Evolutionary conservation across 2,888 invertebrate genomes (phyloP).

Genomic region (Lampropteryx suffumata): DNA sequence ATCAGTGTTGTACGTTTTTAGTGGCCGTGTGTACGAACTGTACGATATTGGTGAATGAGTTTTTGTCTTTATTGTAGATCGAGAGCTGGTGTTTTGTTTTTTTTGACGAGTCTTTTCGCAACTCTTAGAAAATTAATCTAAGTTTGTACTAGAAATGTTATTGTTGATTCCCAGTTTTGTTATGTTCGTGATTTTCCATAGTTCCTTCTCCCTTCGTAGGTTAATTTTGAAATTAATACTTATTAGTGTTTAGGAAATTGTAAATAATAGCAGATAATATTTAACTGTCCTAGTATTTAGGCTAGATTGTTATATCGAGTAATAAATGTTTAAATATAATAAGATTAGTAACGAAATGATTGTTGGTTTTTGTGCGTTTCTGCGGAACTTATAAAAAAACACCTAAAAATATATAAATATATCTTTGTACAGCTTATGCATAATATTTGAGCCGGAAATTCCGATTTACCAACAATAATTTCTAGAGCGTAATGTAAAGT

Average conservation of each 20-base stretch:
- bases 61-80: neutral
- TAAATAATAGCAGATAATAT: conserved; percentile 32
- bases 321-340: conserved; percentile 14
- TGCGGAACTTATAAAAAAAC: conserved; percentile 5
- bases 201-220: conserved; percentile 62
- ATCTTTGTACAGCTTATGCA: no score
- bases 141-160: conserved; percentile 11
- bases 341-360: conserved; percentile 17
- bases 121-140: conserved; percentile 13
- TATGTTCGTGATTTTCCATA: conserved; percentile 51
- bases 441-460: conserved; percentile 15
- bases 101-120: conserved; percentile 2
- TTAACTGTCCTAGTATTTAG: conserved; percentile 24
- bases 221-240: conserved; percentile 25
- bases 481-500: neutral
- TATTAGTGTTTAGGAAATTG: conserved; percentile 23
- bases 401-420: no score
- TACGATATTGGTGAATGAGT: neutral
- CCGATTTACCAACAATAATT: conserved; percentile 9
- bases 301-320: conserved; percentile 19
- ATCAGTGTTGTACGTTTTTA: conserved; percentile 26
- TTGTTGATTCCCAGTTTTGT: conserved; percentile 35
- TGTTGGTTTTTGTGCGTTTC: conserved; percentile 28
- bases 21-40: conserved; percentile 28
- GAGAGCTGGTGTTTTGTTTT: neutral